These are phyloP conservation scores for Troides oblongomaculatus DNA, from an alignment of 2,888 invertebrate species.

Conservation along the genomic window DNA sequence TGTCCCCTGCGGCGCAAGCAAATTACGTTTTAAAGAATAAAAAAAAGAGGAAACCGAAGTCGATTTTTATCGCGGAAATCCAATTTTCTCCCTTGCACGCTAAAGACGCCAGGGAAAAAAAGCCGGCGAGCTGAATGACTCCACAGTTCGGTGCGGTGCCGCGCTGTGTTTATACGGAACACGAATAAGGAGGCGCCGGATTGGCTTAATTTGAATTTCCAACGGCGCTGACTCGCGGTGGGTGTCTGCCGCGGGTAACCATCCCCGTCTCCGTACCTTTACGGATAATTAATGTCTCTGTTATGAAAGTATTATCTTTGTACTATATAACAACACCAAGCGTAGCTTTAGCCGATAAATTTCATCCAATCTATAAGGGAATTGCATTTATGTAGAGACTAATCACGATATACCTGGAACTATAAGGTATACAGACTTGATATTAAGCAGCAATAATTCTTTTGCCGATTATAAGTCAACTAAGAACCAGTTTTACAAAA, in stretches of 20 bases:
- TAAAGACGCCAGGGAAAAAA: slow-evolving; percentile 72
- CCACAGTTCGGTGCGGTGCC: slow-evolving; percentile 74
- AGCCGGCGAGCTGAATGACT: slow-evolving; percentile 79
- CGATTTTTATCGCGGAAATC: slow-evolving; percentile 79
- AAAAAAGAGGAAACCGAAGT: slow-evolving; percentile 52
- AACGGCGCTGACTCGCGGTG: slow-evolving; percentile 66
- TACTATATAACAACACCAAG: neutral
- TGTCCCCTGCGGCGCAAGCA: slow-evolving; percentile 45
- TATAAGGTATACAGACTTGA: too few relatives aligned
- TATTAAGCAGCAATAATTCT: too few relatives aligned
- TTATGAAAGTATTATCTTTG: neutral
- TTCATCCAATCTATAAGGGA: too few relatives aligned
- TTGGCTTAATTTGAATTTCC: slow-evolving; percentile 80
- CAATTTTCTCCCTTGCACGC: slow-evolving; percentile 80
- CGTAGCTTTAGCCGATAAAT: too few relatives aligned
- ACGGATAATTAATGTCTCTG: slow-evolving; percentile 24
- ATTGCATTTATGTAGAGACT: too few relatives aligned
- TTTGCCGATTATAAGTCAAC: too few relatives aligned
- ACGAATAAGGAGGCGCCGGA: slow-evolving; percentile 80
- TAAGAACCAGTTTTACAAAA: too few relatives aligned
- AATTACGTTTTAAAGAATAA: slow-evolving; percentile 66
- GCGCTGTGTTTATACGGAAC: slow-evolving; percentile 76
- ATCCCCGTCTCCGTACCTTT: slow-evolving; percentile 8
- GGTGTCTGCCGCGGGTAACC: slow-evolving; percentile 30
- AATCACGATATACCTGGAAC: too few relatives aligned